Percentiles rank a stretch among this genome's conserved stretches.
Evolutionary conservation across 2,888 invertebrate genomes (phyloP).

Genomic region (Pimpla rufipes): DNA sequence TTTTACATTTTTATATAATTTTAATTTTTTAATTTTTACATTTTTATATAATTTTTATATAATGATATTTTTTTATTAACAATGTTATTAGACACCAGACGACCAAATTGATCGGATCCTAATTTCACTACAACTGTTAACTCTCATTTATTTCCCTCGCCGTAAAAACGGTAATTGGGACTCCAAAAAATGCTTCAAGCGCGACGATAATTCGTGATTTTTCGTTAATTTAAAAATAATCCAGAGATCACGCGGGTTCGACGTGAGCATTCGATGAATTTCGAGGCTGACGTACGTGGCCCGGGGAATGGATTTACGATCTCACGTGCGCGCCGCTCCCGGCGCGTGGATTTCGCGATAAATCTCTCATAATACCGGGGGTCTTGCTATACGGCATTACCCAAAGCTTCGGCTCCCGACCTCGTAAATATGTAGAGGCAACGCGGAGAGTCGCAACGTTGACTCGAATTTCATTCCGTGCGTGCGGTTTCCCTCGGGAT

Average conservation of each 20-base stretch:
- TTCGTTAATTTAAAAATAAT: slow-evolving; percentile 22
- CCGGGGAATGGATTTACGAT: slow-evolving; percentile 33
- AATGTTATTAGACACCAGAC: too few species aligned
- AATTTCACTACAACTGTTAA: background rate
- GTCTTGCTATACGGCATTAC: slow-evolving; percentile 32
- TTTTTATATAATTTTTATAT: too few species aligned
- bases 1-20: too few species aligned
- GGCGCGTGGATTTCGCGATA: slow-evolving; percentile 52
- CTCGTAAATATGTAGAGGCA: slow-evolving; percentile 60
- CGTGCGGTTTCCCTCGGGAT: slow-evolving; percentile 17
- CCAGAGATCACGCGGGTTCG: background rate
- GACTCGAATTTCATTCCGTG: slow-evolving; percentile 59
- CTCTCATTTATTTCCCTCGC: background rate
- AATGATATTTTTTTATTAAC: too few species aligned
- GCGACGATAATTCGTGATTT: background rate
- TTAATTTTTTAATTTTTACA: too few species aligned
- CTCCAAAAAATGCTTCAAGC: background rate
- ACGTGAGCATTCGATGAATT: slow-evolving; percentile 46
- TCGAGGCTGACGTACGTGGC: slow-evolving; percentile 20
- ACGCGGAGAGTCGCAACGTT: slow-evolving; percentile 36
- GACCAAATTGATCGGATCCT: too few species aligned
- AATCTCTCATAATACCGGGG: slow-evolving; percentile 53
- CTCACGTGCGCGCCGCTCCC: slow-evolving; percentile 14
- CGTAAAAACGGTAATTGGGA: background rate
- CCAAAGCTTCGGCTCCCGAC: slow-evolving; percentile 44